These are phyloP conservation scores for western clawed frog (Xenopus tropicalis) DNA, from an alignment of 2,113 vertebrate genomes.

Conservation along the genomic window UCB_Xtro_10.0 CM004450.2:85087501-85088000, in stretches of 20 bases:
- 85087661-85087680: slow-evolving; percentile 21
- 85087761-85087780: not conserved
- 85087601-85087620: slow-evolving; percentile 11
- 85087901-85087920: too few species aligned
- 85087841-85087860: too few species aligned
- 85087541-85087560: not conserved
- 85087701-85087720: slow-evolving; percentile 8
- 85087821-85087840: too few species aligned
- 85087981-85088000: too few species aligned
- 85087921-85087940: too few species aligned
- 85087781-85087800: too few species aligned
- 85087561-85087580: not conserved
- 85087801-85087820: too few species aligned
- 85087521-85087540: not conserved
- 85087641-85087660: slow-evolving; percentile 4
- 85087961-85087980: too few species aligned
- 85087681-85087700: slow-evolving; percentile 35
- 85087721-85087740: slow-evolving; percentile 20
- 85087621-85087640: slow-evolving; percentile 8
- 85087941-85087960: too few species aligned
- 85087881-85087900: too few species aligned
- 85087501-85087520: not conserved
- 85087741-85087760: not conserved
- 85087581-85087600: not conserved
- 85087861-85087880: too few species aligned